Evolutionary conservation across 2,113 vertebrate species (phyloP).

Genomic region (Zootoca vivipara): DNA sequence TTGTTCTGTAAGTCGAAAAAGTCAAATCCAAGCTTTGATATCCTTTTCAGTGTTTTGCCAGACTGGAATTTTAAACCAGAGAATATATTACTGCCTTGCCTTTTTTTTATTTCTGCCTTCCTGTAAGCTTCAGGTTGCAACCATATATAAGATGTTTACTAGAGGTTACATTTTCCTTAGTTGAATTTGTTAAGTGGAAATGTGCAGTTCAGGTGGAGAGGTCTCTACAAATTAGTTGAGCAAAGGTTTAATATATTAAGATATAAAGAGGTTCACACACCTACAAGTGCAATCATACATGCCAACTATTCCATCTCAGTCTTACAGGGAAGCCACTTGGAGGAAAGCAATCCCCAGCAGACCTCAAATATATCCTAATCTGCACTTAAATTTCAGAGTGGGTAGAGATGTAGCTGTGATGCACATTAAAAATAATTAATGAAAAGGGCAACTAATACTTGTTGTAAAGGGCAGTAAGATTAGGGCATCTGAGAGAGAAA

Average conservation of each 20-base stretch:
- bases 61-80: slow-evolving; percentile 15
- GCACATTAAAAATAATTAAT: neutral
- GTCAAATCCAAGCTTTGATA: slow-evolving; percentile 3
- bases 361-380: neutral
- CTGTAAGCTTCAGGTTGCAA: neutral
- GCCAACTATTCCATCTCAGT: neutral
- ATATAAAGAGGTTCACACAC: neutral
- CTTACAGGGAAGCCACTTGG: neutral
- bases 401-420: neutral
- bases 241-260: neutral
- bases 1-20: neutral
- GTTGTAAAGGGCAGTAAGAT: neutral
- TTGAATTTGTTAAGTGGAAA: neutral
- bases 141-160: neutral
- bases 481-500: neutral
- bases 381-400: neutral
- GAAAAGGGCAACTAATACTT: slow-evolving; percentile 1
- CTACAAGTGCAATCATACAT: neutral
- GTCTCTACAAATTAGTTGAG: neutral
- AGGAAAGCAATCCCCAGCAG: neutral
- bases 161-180: neutral
- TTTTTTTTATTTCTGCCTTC: neutral
- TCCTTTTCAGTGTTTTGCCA: slow-evolving; percentile 21
- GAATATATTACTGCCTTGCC: no score
- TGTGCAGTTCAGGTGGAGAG: neutral